phyloP scores from a whole-genome alignment of 1,140 invertebrate genomes.

The Thaumatotibia leucotreta region DNA sequence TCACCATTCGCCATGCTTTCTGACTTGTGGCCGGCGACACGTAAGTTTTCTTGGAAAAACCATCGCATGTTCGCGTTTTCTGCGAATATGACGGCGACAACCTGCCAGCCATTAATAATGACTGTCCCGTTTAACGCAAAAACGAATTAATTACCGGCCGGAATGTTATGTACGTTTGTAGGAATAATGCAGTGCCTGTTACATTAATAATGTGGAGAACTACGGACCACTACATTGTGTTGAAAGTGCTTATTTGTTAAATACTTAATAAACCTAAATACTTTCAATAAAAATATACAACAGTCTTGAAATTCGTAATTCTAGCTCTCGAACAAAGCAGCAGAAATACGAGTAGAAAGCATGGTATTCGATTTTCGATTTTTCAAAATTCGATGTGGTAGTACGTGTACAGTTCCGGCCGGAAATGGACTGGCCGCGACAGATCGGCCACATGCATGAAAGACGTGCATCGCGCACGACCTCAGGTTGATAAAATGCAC shows the following conservation, averaged over 20 bases:
- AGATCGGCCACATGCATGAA: background rate
- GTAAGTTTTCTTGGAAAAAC: conserved; percentile 38
- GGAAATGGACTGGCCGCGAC: conserved; percentile 23
- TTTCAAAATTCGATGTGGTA: too few relatives aligned
- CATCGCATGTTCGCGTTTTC: conserved; percentile 37
- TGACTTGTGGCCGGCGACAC: background rate
- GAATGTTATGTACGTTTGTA: background rate
- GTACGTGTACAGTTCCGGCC: background rate
- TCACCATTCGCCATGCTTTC: background rate
- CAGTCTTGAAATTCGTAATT: too few relatives aligned
- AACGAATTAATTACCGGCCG: background rate
- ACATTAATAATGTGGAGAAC: background rate
- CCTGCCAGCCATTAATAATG: conserved; percentile 40
- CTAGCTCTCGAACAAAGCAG: too few relatives aligned
- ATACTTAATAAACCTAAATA: too few relatives aligned
- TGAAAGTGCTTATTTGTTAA: too few relatives aligned
- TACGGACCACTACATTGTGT: background rate
- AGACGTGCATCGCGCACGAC: background rate
- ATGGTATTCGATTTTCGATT: too few relatives aligned
- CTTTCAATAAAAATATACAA: too few relatives aligned
- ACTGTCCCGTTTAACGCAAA: conserved; percentile 19
- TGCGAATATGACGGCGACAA: conserved; percentile 27
- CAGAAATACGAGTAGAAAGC: too few relatives aligned
- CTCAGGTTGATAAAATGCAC: background rate
- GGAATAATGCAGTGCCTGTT: background rate